These are phyloP conservation scores for Coendou prehensilis DNA, from an alignment of 2,797 vertebrate genomes.

Conservation along the genomic window DNA sequence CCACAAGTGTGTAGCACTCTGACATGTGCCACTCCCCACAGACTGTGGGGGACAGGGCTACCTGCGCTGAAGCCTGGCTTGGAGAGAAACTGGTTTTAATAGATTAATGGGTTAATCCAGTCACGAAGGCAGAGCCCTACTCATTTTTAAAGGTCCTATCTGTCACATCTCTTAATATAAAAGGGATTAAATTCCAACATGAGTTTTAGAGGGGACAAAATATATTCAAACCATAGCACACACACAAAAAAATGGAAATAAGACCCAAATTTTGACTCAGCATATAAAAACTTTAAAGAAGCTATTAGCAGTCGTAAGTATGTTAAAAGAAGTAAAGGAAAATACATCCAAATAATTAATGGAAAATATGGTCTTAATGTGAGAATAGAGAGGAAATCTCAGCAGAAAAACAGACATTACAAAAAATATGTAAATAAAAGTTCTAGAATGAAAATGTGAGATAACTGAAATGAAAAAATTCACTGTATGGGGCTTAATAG, in stretches of 20 bases:
- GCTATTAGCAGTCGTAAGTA: neutral
- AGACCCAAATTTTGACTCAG: neutral
- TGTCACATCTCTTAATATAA: neutral
- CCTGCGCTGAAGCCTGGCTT: neutral
- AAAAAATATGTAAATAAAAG: conserved; percentile 54
- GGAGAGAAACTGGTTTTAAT: neutral
- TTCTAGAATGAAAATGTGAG: conserved; percentile 43
- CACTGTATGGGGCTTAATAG: neutral
- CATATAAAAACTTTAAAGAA: conserved; percentile 44
- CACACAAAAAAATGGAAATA: conserved; percentile 17
- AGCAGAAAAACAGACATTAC: conserved; percentile 48
- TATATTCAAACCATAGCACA: neutral
- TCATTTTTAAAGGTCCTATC: neutral
- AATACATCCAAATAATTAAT: conserved; percentile 59
- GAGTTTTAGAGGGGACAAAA: neutral
- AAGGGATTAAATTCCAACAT: neutral
- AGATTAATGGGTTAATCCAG: neutral
- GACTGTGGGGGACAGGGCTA: neutral
- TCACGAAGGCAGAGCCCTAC: neutral
- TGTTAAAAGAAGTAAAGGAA: conserved; percentile 21
- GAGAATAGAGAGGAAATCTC: neutral
- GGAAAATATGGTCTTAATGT: conserved; percentile 41
- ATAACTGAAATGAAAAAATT: conserved; percentile 51
- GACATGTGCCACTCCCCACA: neutral
- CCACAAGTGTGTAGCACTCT: neutral